Evolutionary conservation across 2,797 vertebrate species (phyloP).

Genomic region (Enteromius unitaeniatus): DNA sequence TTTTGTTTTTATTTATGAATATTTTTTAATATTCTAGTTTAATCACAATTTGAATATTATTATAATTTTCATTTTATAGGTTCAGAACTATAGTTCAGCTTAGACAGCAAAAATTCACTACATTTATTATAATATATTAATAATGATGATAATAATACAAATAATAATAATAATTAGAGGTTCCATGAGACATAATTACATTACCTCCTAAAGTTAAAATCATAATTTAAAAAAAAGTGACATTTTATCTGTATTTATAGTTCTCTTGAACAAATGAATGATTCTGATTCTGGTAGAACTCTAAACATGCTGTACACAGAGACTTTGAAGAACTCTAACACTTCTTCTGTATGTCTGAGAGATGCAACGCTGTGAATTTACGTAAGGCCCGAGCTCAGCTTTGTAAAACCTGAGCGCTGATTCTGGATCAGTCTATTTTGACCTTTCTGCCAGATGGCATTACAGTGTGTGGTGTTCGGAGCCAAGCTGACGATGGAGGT

Average conservation of each 20-base stretch:
- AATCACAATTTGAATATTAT: neutral
- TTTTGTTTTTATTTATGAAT: neutral
- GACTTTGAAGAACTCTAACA: constrained; percentile 14
- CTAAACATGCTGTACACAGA: neutral
- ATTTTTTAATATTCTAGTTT: neutral
- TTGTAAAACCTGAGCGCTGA: constrained; percentile 58
- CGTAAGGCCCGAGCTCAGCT: constrained; percentile 38
- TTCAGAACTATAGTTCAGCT: neutral
- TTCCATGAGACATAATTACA: neutral
- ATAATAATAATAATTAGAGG: too few species aligned
- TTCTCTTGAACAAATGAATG: neutral
- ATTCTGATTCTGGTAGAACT: neutral
- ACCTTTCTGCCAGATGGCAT: constrained; percentile 72
- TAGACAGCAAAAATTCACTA: neutral
- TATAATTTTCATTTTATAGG: neutral
- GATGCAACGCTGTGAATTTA: constrained; percentile 40
- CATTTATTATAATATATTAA: neutral
- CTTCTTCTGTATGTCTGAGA: constrained; percentile 16
- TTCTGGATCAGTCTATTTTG: constrained; percentile 61
- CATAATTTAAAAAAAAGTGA: neutral
- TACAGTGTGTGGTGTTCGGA: constrained; percentile 60
- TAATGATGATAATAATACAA: too few species aligned
- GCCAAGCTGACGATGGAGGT: constrained; percentile 55
- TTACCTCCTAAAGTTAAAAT: neutral
- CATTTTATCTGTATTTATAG: neutral